phyloP scores from a whole-genome alignment of 2,888 invertebrate species.

The Athalia circularis region DNA sequence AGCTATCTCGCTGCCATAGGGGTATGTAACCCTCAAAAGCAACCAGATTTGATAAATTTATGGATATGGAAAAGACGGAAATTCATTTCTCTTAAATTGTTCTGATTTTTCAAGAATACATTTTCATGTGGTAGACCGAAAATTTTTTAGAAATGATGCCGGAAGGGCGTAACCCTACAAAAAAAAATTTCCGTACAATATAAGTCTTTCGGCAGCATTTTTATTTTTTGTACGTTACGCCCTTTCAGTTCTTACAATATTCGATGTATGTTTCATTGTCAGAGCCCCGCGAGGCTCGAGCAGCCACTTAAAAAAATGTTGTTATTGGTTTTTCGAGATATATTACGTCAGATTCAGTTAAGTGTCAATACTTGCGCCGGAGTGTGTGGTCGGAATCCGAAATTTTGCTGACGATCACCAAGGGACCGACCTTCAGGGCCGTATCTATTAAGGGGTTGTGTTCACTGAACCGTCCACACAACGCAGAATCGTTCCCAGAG shows the following conservation, averaged over 20 bases:
- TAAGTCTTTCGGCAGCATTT: background rate
- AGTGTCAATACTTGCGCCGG: constrained; percentile 45
- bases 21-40: no score
- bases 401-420: constrained; percentile 71
- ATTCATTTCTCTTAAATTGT: no score
- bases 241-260: background rate
- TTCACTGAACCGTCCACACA: constrained; percentile 65
- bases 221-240: no score
- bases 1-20: no score
- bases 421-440: constrained; percentile 59
- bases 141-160: no score
- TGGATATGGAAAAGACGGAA: no score
- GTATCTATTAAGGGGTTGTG: constrained; percentile 67
- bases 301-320: constrained; percentile 29
- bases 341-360: constrained; percentile 45
- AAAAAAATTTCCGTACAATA: no score
- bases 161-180: no score
- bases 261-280: background rate
- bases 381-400: constrained; percentile 68
- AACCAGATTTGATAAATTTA: no score
- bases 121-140: no score
- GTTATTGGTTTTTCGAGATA: constrained; percentile 43
- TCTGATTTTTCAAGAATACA: no score
- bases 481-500: constrained; percentile 66
- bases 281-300: constrained; percentile 17